Percentiles rank a stretch among this genome's conserved stretches.
phyloP scores from a whole-genome alignment of 2,113 vertebrate genomes.

The Falcunculus frontatus region DNA sequence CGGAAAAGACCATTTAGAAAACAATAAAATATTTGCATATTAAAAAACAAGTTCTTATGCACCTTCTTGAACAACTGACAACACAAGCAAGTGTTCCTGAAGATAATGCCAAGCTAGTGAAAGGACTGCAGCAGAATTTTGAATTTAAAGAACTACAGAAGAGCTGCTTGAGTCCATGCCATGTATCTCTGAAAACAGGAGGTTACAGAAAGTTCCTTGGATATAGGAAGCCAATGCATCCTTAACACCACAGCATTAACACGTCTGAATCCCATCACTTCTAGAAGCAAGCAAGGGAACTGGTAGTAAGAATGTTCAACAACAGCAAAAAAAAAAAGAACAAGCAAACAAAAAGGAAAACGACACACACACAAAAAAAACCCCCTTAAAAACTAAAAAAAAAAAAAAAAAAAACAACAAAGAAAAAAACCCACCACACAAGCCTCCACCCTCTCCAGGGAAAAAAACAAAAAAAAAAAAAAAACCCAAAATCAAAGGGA shows the following conservation, averaged over 20 bases:
- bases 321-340: fast-evolving
- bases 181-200: neutral
- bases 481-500: too few relatives aligned
- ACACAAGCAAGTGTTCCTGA: neutral
- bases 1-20: neutral
- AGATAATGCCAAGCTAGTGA: neutral
- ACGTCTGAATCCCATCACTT: neutral
- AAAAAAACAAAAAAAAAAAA: neutral
- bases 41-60: neutral
- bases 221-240: neutral
- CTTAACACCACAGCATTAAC: neutral
- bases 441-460: fast-evolving
- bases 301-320: neutral
- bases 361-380: too few relatives aligned
- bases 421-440: neutral
- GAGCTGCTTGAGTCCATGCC: neutral
- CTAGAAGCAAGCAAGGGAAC: neutral
- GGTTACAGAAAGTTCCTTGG: neutral
- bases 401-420: too few relatives aligned
- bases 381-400: neutral
- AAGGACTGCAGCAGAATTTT: neutral
- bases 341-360: too few relatives aligned
- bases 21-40: neutral
- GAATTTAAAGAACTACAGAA: neutral
- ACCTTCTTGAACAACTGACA: neutral